A percentile compares a stretch with the other conserved stretches of the same genome.
phyloP scores from a whole-genome alignment of 2,797 vertebrate genomes.

The Geotrypetes seraphini region DNA sequence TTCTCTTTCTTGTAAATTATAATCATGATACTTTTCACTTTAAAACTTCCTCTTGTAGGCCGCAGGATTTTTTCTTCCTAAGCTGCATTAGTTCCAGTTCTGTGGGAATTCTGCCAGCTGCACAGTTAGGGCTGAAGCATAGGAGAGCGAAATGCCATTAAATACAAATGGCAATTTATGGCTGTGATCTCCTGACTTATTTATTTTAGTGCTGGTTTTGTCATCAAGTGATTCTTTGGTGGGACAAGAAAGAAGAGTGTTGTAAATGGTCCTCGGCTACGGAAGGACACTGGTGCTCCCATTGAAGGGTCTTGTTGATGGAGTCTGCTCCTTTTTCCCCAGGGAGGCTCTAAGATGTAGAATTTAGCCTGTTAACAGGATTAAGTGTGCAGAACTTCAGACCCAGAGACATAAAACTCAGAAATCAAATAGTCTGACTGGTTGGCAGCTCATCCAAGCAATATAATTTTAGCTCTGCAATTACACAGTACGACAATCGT shows the following conservation, averaged over 20 bases:
- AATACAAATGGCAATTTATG: constrained; percentile 4
- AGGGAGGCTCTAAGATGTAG: constrained; percentile 44
- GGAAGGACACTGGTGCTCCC: constrained; percentile 13
- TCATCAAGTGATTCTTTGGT: constrained; percentile 14
- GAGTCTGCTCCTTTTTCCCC: no score
- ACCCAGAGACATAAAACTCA: constrained; percentile 47
- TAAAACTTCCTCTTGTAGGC: constrained; percentile 11
- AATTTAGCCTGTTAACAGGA: constrained; percentile 55
- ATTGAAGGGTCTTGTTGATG: no score
- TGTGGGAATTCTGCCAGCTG: constrained; percentile 24
- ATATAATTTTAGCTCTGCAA: no score
- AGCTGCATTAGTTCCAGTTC: constrained; percentile 26
- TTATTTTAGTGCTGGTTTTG: constrained; percentile 30
- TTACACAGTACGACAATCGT: no score
- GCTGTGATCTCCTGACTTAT: constrained; percentile 9
- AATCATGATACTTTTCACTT: constrained; percentile 10
- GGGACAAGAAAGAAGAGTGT: constrained; percentile 1
- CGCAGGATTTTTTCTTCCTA: constrained; percentile 1
- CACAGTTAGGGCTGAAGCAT: constrained; percentile 12
- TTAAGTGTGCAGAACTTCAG: constrained; percentile 57
- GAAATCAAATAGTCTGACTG: no score
- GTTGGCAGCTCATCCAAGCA: no score
- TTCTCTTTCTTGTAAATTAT: constrained; percentile 7
- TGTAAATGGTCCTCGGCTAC: constrained; percentile 2
- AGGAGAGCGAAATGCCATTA: constrained; percentile 3